Evolutionary conservation across 2,113 vertebrate species (phyloP), one percentile per base, ranked within the genome.

Genomic region (Etheostoma cragini): DNA sequence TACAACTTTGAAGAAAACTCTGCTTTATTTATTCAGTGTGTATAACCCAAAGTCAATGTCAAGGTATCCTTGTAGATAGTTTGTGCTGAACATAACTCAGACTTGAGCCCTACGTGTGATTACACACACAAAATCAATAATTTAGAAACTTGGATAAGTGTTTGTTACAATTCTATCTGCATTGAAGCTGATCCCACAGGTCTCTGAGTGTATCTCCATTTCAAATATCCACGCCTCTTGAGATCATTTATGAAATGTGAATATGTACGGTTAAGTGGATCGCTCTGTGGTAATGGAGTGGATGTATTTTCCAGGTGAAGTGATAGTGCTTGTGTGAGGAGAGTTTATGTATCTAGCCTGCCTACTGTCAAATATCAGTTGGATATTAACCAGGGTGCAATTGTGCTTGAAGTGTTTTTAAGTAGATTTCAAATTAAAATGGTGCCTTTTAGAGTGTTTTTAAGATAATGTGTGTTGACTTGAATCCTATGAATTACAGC

Each of bases 191-290:
- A 80, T 83, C 67, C 50, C 38, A 7, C 62, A 60, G 69, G 24
- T 72, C 24, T 54, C 12, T 26, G 21, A 53, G 66, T 61, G 19
- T 26, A 16, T 76, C 47, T 77, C 50, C 42, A 60, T 72, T 73
- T 67, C 63, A 72, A 38, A 87, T 72, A 46, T 17, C 56, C 58
- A 6, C 11, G 62, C 46, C 66, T 74, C 76, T 76, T 65, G 50
- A 89, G 70, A 62, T 75, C 61, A 89, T 83, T 89, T 45, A 87
- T 88, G 71, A 85, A 67, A 74, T 78, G 65, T 76, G 76, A 77
- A 82, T 86, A 88, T 85, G 90, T 81, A 86, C 80, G 74, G 60
- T 80, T 14, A 88, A 88, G 87, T 89, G 72, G 85, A 66, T 71
- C 42, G 12, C 8, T 81, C 80, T 82, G 2, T 46, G 14, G 4